Evolutionary conservation across 2,888 invertebrate genomes (phyloP).

Genomic region (Phortica okadai): DNA sequence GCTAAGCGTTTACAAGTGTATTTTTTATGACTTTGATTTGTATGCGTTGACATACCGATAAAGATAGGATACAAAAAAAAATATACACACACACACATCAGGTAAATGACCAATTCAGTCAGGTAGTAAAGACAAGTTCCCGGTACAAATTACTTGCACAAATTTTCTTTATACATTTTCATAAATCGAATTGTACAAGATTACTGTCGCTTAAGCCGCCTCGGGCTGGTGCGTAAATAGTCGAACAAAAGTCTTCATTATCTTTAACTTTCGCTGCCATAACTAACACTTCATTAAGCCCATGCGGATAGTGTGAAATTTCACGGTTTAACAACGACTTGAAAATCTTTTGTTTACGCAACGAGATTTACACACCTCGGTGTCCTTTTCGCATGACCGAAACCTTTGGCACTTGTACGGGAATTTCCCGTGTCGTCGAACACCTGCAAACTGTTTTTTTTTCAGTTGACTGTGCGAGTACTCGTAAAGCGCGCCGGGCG

Average conservation of each 20-base stretch:
- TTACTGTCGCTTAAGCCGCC: conserved; percentile 42
- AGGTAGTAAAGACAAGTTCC: neutral
- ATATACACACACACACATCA: neutral
- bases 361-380: neutral
- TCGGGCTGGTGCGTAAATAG: conserved; percentile 14
- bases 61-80: conserved; percentile 3
- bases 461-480: neutral
- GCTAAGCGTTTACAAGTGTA: neutral
- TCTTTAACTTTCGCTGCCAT: conserved; percentile 41
- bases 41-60: conserved; percentile 8
- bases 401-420: conserved; percentile 18
- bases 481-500: conserved; percentile 5
- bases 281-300: conserved; percentile 45
- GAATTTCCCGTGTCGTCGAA: neutral
- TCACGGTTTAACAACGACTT: conserved; percentile 53
- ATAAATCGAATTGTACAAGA: conserved; percentile 44
- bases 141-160: neutral
- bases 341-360: neutral
- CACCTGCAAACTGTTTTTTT: conserved; percentile 4
- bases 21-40: conserved; percentile 17
- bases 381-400: neutral
- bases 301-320: conserved; percentile 58
- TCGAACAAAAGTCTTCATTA: neutral
- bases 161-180: conserved; percentile 31
- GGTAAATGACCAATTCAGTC: neutral